A percentile compares a stretch with the other conserved stretches of the same genome.
These are phyloP conservation scores for Coelogynopora nodosa DNA, from an alignment of 2,888 invertebrate species.

Conservation along the genomic window DNA sequence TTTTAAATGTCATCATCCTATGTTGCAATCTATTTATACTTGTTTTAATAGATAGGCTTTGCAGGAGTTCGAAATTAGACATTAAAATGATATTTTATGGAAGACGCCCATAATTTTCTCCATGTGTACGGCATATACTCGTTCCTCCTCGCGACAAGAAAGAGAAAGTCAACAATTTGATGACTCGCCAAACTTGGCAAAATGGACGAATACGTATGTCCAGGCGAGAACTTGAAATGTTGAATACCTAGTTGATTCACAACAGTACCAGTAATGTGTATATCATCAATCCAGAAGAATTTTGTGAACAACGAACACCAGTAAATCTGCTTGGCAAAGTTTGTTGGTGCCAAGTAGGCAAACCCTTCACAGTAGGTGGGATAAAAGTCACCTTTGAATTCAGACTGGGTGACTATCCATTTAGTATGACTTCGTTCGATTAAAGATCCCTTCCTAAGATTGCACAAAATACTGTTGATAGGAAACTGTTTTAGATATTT, in stretches of 20 bases:
- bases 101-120: neutral
- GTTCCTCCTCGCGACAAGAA: neutral
- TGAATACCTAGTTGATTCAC: constrained; percentile 29
- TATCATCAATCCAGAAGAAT: constrained; percentile 45
- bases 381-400: constrained; percentile 15
- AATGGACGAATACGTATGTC: constrained; percentile 34
- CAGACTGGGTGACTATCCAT: constrained; percentile 39
- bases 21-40: too few relatives aligned
- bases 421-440: constrained; percentile 19
- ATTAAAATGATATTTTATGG: neutral
- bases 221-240: constrained; percentile 30
- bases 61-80: too few relatives aligned
- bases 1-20: too few relatives aligned
- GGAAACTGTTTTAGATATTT: constrained; percentile 7
- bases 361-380: constrained; percentile 44
- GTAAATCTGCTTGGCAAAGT: neutral
- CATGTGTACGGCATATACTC: neutral
- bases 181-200: constrained; percentile 38
- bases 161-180: constrained; percentile 31
- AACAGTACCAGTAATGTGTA: constrained; percentile 37
- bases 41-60: too few relatives aligned
- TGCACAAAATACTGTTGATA: constrained; percentile 39
- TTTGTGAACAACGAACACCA: constrained; percentile 41
- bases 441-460: neutral
- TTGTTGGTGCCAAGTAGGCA: constrained; percentile 35